Evolutionary conservation across 1,140 invertebrate genomes (phyloP), one percentile per base, ranked within the genome.

Genomic region (Carcinoscorpius rotundicauda): DNA sequence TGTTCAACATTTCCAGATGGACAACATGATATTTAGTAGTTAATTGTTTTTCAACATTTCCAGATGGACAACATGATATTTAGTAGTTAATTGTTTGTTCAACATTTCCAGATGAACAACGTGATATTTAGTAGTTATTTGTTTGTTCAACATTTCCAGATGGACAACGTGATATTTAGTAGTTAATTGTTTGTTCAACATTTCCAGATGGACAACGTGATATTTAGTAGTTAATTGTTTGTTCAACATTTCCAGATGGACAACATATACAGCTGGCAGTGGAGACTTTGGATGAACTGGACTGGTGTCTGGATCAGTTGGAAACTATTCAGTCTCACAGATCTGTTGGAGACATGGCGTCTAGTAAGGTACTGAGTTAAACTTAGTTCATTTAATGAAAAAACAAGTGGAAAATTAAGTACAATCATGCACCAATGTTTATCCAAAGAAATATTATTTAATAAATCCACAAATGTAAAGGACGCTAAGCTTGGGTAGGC

Each of bases 291-390:
- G 96, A 99, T 78, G 97, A 99, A 80, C 80, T 99, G 76, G 97
- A 99, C 81, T 99, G 97, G 97, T 99, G 97, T 79, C 81, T 99
- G 79, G 95, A 98, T 80, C 96, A 98, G 81, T 80, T 99, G 79
- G 96, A 99, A 82, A 97, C 94, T 61, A 97, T 99, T 77, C 96
- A 98, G 83, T 97, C 96, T 60, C 95, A 98, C 82, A 85, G 94
- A 75, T 97, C 93, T 73, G 96, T 99, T 67, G 97, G 93, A 67
- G 96, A 99, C 79, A 98, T 99, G 96, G 97, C 97, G 71, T 97
- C 96, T 61, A 88, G 93, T 71, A 99, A 99, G 94, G 68, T 69
- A 63, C 49, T 49, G 5, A 6, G 48, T 6, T 51, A 29, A 29
- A 29, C 29, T 2, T 29, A 29, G 0, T 29, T 29, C 29, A 29